Evolutionary conservation across 2,888 invertebrate species (phyloP).

Genomic region (Crossocerus cetratus): DNA sequence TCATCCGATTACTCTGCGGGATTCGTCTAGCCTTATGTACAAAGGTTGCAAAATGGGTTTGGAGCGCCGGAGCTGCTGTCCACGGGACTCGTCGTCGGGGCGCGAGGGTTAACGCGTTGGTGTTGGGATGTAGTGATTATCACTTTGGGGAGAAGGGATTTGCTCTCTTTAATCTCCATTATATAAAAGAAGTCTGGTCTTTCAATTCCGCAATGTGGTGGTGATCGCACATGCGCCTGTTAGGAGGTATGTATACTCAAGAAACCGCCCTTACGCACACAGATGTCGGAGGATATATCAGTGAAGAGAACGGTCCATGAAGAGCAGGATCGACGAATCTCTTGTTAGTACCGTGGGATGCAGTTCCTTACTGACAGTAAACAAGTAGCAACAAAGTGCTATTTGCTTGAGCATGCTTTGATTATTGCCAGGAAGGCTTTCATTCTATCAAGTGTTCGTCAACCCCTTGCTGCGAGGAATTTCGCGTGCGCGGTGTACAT

Average conservation of each 20-base stretch:
- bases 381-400: too few relatives aligned
- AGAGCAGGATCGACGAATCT: background rate
- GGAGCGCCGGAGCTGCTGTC: background rate
- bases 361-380: too few relatives aligned
- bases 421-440: too few relatives aligned
- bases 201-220: slow-evolving; percentile 6
- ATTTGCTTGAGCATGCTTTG: too few relatives aligned
- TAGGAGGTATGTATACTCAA: slow-evolving; percentile 15
- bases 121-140: background rate
- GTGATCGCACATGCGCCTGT: background rate
- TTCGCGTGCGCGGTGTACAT: slow-evolving; percentile 8
- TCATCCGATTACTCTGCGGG: too few relatives aligned
- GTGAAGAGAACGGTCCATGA: background rate
- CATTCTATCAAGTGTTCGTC: too few relatives aligned
- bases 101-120: background rate
- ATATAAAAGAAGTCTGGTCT: slow-evolving; percentile 18
- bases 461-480: slow-evolving; percentile 12
- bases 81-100: background rate
- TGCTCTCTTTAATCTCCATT: slow-evolving; percentile 5
- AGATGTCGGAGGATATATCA: background rate
- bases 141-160: background rate
- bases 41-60: background rate
- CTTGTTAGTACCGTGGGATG: background rate
- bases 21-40: background rate
- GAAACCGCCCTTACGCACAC: background rate